These are phyloP conservation scores for Dynastes hyllus DNA, from an alignment of 2,888 invertebrate species.

Conservation along the genomic window DNA sequence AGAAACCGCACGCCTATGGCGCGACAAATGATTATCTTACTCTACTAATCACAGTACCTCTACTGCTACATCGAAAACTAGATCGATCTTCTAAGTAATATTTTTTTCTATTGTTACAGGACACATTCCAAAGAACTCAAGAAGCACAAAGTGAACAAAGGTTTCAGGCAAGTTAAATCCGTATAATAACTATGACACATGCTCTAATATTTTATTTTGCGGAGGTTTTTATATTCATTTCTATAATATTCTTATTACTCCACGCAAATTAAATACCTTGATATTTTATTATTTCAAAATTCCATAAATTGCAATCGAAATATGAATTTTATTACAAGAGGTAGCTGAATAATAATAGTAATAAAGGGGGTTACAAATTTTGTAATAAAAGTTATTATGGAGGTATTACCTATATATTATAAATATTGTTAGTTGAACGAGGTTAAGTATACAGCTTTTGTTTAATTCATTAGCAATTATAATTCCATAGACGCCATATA, in stretches of 20 bases:
- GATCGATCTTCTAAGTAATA: too few species aligned
- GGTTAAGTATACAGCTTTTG: neutral
- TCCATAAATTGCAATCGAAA: neutral
- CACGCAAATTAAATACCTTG: neutral
- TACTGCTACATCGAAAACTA: too few species aligned
- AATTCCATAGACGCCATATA: neutral
- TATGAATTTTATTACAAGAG: neutral
- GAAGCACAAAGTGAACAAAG: conserved; percentile 69
- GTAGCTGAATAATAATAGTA: neutral
- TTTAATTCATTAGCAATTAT: conserved; percentile 1
- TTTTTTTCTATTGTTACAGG: conserved; percentile 62
- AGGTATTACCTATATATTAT: neutral
- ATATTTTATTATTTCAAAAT: neutral
- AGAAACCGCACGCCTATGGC: too few species aligned
- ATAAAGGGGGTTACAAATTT: neutral
- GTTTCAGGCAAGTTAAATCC: conserved; percentile 68
- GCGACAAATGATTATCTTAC: too few species aligned
- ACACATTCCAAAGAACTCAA: conserved; percentile 70
- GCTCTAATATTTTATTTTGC: neutral
- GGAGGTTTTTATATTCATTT: neutral
- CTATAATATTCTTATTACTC: neutral
- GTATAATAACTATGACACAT: neutral
- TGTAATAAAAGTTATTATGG: neutral
- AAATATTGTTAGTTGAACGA: neutral
- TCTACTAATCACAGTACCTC: too few species aligned